Conservation (phyloP, 1,140 invertebrate species). For the Calephelis virginiensis region DNA sequence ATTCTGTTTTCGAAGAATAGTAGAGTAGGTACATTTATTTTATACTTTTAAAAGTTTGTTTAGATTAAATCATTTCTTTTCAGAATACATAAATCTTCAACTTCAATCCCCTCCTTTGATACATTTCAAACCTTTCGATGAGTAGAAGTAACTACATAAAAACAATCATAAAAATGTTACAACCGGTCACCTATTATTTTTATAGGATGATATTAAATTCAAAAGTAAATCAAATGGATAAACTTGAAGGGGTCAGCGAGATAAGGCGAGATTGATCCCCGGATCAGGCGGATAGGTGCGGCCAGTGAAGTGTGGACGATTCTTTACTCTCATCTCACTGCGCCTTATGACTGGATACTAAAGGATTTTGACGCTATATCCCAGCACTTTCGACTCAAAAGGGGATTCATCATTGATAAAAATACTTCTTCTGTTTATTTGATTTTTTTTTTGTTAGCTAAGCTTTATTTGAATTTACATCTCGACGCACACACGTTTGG, state of each 20-base stretch:
- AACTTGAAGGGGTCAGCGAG: slow-evolving; percentile 68
- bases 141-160: too few species aligned
- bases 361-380: slow-evolving; percentile 48
- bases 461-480: too few species aligned
- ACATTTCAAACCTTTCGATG: too few species aligned
- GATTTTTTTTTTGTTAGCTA: background rate
- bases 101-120: too few species aligned
- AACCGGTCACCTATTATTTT: background rate
- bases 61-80: too few species aligned
- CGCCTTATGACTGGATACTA: slow-evolving; percentile 54
- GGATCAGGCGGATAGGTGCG: slow-evolving; percentile 62
- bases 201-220: slow-evolving; percentile 40
- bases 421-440: background rate
- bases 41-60: too few species aligned
- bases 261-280: slow-evolving; percentile 74
- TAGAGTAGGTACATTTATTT: too few species aligned
- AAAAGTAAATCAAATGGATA: slow-evolving; percentile 49
- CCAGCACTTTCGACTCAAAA: slow-evolving; percentile 42
- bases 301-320: slow-evolving; percentile 60
- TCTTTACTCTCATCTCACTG: slow-evolving; percentile 67
- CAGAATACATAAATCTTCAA: too few species aligned
- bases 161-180: too few species aligned
- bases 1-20: too few species aligned
- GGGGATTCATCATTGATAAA: background rate
- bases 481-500: too few species aligned